A percentile compares a stretch with the other conserved stretches of the same genome.
phyloP scores from a whole-genome alignment of 2,113 vertebrate genomes.

The Candoia aspera region DNA sequence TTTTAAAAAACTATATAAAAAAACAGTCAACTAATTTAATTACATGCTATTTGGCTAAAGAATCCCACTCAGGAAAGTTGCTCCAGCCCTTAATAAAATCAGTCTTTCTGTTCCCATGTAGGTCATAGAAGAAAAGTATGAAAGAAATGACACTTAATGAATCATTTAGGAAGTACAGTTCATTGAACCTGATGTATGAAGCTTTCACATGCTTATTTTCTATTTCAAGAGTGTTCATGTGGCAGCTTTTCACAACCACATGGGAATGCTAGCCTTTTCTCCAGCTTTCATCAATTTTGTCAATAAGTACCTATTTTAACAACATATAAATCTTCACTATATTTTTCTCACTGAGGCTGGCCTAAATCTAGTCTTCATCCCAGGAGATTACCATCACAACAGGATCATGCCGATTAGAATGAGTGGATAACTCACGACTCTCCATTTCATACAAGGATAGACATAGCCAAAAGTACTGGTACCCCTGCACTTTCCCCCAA shows the following conservation, averaged over 20 bases:
- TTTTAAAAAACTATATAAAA: not conserved
- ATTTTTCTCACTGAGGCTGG: not conserved
- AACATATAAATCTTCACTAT: not conserved
- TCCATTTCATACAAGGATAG: too few relatives aligned
- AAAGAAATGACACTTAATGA: not conserved
- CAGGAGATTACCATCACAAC: too few relatives aligned
- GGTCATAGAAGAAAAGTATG: not conserved
- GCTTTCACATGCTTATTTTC: not conserved
- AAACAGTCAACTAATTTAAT: not conserved
- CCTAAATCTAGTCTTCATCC: too few relatives aligned
- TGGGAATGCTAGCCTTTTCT: not conserved
- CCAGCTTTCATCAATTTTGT: not conserved
- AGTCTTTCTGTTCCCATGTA: not conserved
- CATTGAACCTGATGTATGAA: not conserved
- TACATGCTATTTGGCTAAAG: not conserved
- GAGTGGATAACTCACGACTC: too few relatives aligned
- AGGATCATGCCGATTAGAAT: too few relatives aligned
- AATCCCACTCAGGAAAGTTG: not conserved
- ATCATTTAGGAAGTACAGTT: not conserved
- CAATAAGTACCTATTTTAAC: not conserved
- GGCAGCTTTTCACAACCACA: not conserved
- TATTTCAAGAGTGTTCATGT: not conserved
- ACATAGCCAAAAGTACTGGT: too few relatives aligned
- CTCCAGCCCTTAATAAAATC: not conserved
- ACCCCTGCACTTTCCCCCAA: too few relatives aligned